A percentile compares a stretch with the other conserved stretches of the same genome.
phyloP scores from a whole-genome alignment of 2,888 invertebrate genomes.

The Lamellibrachia satsuma region DNA sequence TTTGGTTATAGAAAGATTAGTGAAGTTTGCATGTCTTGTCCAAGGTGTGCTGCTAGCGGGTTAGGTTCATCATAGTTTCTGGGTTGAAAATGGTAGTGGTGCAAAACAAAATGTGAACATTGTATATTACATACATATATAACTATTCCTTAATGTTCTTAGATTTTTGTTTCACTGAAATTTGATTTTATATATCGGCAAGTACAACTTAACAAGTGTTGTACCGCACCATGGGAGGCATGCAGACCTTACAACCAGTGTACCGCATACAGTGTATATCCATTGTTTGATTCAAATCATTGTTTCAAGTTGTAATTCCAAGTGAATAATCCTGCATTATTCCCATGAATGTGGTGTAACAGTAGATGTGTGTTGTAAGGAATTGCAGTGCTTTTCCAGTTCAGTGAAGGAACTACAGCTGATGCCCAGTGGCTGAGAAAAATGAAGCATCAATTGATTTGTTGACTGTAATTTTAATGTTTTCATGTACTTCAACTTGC shows the following conservation, averaged over 20 bases:
- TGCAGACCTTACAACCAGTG: background rate
- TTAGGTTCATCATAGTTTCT: background rate
- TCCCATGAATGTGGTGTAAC: background rate
- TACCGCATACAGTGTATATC: background rate
- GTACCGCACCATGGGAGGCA: background rate
- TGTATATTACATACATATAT: no score
- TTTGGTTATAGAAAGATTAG: background rate
- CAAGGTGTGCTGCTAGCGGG: background rate
- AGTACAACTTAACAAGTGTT: background rate
- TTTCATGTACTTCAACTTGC: background rate
- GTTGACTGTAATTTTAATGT: no score
- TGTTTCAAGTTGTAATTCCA: background rate
- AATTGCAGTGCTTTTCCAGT: background rate
- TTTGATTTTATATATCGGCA: background rate
- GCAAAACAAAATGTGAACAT: no score
- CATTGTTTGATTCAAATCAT: background rate
- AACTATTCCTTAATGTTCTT: background rate
- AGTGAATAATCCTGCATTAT: background rate
- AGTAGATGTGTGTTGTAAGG: background rate
- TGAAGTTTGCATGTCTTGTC: background rate
- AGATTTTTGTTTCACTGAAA: background rate
- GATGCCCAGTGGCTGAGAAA: background rate
- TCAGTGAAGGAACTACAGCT: background rate
- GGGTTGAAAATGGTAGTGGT: background rate
- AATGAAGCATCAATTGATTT: background rate